Evolutionary conservation across 2,888 invertebrate genomes (phyloP).

Genomic region (Drosophila nigritarsus): DNA sequence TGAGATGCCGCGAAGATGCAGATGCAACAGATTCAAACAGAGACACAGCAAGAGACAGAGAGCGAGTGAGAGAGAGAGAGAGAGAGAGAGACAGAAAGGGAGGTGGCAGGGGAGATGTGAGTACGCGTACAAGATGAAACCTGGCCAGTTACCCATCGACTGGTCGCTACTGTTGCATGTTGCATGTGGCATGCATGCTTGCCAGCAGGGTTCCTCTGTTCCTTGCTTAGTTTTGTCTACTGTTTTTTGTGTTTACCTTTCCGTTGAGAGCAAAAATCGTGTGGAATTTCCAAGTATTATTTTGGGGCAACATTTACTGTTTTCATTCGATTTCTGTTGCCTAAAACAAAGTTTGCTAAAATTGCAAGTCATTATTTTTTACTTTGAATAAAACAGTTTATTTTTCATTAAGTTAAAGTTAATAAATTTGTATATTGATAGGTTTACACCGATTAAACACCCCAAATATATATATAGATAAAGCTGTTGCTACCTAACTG

Average conservation of each 20-base stretch:
- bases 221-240: not conserved
- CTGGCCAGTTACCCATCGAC: slow-evolving; percentile 9
- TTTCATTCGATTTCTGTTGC: not conserved
- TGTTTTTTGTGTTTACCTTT: slow-evolving; percentile 42
- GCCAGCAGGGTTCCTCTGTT: slow-evolving; percentile 31
- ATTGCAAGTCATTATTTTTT: not conserved
- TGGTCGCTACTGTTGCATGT: slow-evolving; percentile 65
- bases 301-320: not conserved
- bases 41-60: not conserved
- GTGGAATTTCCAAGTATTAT: not conserved
- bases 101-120: not conserved
- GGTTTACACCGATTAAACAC: too few relatives aligned
- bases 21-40: slow-evolving; percentile 34
- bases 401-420: not conserved
- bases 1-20: slow-evolving; percentile 65
- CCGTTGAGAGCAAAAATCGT: not conserved
- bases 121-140: slow-evolving; percentile 20
- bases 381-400: too few relatives aligned
- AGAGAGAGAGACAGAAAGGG: not conserved
- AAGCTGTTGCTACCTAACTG: not conserved
- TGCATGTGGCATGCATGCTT: slow-evolving; percentile 48
- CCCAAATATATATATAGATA: not conserved
- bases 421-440: not conserved
- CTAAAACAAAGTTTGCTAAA: not conserved
- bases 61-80: not conserved